Percentiles rank a stretch among this genome's conserved stretches.
These are phyloP conservation scores for Amazona ochrocephala DNA, from an alignment of 2,797 vertebrate genomes.

Conservation along the genomic window DNA sequence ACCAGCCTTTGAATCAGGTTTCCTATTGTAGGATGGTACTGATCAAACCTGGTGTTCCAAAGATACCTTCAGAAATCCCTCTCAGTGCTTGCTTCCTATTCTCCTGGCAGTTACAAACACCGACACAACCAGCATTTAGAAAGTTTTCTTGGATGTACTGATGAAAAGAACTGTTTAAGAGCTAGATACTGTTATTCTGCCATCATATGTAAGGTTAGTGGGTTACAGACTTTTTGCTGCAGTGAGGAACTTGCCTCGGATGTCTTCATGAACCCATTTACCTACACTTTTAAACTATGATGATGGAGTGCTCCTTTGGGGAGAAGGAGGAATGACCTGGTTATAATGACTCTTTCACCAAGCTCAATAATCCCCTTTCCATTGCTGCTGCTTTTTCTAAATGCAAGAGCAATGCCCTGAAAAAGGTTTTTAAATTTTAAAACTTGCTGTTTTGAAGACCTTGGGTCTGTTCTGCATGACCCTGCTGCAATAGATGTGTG, in stretches of 20 bases:
- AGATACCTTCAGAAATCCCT: background rate
- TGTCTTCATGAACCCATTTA: background rate
- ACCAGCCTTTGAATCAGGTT: background rate
- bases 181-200: background rate
- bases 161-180: conserved; percentile 12
- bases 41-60: conserved; percentile 14
- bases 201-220: conserved; percentile 25
- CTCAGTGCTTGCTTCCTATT: background rate
- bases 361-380: background rate
- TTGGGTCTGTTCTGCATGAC: background rate
- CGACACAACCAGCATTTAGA: background rate
- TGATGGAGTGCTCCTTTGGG: background rate
- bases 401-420: background rate
- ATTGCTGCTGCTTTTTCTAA: background rate
- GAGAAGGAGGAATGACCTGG: background rate
- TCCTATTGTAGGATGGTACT: background rate
- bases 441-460: background rate
- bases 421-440: background rate
- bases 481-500: background rate
- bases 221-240: background rate
- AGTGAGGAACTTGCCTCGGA: background rate
- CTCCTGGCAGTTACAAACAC: background rate
- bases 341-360: background rate
- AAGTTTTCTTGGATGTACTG: conserved; percentile 13
- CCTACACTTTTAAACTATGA: background rate